Evolutionary conservation across 1,140 invertebrate genomes (phyloP).

Genomic region (Drosophila leontia): DNA sequence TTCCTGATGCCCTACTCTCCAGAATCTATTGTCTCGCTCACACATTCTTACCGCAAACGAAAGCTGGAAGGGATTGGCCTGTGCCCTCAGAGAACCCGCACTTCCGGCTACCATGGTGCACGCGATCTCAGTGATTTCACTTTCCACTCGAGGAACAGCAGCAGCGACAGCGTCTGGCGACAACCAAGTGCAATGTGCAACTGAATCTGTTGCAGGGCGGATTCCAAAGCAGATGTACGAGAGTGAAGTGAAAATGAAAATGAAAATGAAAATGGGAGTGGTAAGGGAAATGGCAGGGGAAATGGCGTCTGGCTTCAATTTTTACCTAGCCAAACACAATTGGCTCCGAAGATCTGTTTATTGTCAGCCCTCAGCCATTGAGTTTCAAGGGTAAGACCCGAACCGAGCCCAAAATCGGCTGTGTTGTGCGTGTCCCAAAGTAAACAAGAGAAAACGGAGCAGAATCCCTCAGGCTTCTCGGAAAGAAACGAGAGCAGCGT

Average conservation of each 20-base stretch:
- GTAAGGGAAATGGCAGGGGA: constrained; percentile 24
- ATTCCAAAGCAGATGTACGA: constrained; percentile 40
- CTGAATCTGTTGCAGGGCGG: constrained; percentile 47
- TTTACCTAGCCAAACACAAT: constrained; percentile 73
- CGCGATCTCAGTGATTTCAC: constrained; percentile 73
- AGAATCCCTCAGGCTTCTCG: neutral
- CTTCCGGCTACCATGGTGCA: constrained; percentile 77
- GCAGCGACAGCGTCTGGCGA: constrained; percentile 27
- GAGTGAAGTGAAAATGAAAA: constrained; percentile 47
- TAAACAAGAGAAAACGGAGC: constrained; percentile 4
- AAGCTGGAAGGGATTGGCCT: constrained; percentile 68
- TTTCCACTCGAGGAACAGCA: constrained; percentile 44
- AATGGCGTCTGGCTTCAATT: constrained; percentile 43
- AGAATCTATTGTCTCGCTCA: neutral
- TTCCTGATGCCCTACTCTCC: constrained; percentile 1
- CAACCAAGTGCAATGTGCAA: constrained; percentile 74
- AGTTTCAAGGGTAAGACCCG: constrained; percentile 63
- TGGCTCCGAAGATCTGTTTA: constrained; percentile 65
- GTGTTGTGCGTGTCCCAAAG: constrained; percentile 11
- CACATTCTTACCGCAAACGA: constrained; percentile 75
- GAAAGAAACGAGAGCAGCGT: neutral
- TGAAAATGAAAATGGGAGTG: constrained; percentile 33
- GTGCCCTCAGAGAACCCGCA: constrained; percentile 51
- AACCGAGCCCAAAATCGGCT: constrained; percentile 10
- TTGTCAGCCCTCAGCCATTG: constrained; percentile 42